These are phyloP conservation scores for Drosophila pseudotalamancana DNA, from an alignment of 2,888 invertebrate genomes.

Conservation along the genomic window DNA sequence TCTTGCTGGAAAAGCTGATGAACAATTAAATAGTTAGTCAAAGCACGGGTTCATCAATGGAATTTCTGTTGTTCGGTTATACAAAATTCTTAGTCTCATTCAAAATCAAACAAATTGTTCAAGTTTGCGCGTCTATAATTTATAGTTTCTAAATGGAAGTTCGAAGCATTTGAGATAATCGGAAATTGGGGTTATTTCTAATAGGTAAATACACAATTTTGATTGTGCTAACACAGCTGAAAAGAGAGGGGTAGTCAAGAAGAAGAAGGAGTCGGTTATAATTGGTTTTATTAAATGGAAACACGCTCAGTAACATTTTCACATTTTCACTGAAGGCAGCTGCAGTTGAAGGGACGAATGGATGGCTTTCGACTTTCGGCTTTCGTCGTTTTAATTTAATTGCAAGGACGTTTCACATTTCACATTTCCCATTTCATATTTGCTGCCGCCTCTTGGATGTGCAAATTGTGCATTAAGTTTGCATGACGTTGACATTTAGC, in stretches of 20 bases:
- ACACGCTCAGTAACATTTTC: neutral
- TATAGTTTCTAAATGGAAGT: too few species aligned
- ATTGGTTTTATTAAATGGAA: constrained; percentile 1
- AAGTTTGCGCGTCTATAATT: too few species aligned
- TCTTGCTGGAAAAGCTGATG: too few species aligned
- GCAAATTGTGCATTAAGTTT: constrained; percentile 34
- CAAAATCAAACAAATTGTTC: too few species aligned
- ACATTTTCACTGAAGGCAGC: neutral
- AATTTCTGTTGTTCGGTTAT: too few species aligned
- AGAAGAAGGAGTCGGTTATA: neutral
- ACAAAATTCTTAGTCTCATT: too few species aligned
- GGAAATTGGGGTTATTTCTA: too few species aligned
- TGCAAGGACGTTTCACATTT: constrained; percentile 26
- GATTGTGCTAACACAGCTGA: too few species aligned
- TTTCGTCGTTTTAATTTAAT: constrained; percentile 54
- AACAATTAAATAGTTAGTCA: too few species aligned
- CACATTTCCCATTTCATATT: constrained; percentile 13
- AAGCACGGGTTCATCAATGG: too few species aligned
- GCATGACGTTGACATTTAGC: constrained; percentile 24
- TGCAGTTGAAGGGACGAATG: neutral
- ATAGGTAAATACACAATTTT: too few species aligned
- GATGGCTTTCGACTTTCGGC: neutral
- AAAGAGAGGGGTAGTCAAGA: neutral
- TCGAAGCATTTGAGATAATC: too few species aligned
- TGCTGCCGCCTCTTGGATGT: constrained; percentile 15